These are phyloP conservation scores for Drosophila nigritarsus DNA, from an alignment of 2,888 invertebrate genomes.

Conservation along the genomic window DNA sequence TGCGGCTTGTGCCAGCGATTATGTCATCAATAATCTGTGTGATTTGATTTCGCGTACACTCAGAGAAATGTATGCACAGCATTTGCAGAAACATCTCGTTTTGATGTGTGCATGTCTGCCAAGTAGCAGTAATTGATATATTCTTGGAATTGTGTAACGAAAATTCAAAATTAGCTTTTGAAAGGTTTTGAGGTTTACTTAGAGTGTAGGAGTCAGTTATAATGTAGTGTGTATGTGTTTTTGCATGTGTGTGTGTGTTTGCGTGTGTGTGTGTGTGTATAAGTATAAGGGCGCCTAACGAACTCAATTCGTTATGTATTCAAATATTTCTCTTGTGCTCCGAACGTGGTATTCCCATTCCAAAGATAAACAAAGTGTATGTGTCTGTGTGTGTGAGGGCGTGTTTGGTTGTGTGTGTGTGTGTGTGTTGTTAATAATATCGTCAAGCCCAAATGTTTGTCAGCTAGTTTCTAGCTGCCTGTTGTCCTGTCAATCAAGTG, in stretches of 20 bases:
- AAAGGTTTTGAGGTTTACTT: not conserved
- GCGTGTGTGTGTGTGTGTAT: not conserved
- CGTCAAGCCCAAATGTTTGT: conserved; percentile 52
- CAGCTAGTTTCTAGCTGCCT: conserved; percentile 48
- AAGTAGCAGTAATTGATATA: accelerated
- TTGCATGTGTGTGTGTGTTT: not conserved
- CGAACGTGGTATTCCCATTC: not conserved
- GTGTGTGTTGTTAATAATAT: conserved; percentile 50
- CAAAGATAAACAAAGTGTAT: conserved; percentile 21
- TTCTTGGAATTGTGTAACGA: not conserved
- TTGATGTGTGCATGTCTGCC: not conserved
- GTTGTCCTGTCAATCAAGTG: conserved; percentile 70
- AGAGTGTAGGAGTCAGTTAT: not conserved
- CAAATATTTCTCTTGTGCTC: conserved; percentile 22
- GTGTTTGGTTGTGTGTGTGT: not conserved
- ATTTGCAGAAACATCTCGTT: not conserved
- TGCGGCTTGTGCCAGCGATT: conserved; percentile 32
- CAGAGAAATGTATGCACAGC: not conserved
- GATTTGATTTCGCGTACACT: conserved; percentile 13
- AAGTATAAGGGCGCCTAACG: conserved; percentile 13
- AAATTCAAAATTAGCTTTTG: not conserved
- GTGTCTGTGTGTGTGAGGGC: not conserved
- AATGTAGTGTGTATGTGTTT: not conserved
- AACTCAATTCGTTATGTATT: conserved; percentile 38
- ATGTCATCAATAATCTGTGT: conserved; percentile 37